Percentiles rank a stretch among this genome's conserved stretches.
Conservation (phyloP, 2,113 vertebrate species). For the Ameiurus melas region DNA sequence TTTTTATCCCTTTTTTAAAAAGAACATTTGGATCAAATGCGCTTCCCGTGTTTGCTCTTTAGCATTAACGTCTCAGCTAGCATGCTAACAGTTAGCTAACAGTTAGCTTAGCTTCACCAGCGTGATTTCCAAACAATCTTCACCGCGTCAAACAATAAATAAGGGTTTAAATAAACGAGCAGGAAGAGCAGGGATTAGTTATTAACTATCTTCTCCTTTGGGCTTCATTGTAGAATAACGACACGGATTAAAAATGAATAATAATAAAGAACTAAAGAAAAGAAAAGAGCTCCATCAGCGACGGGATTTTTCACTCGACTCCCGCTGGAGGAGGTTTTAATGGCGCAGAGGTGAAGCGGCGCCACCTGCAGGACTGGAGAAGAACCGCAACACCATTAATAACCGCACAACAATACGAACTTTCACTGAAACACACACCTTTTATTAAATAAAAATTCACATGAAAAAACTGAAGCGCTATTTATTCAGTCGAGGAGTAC, state of each 20-base stretch:
- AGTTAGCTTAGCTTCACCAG: neutral
- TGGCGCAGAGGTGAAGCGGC: neutral
- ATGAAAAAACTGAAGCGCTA: too few relatives aligned
- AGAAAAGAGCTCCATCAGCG: neutral
- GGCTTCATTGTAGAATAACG: neutral
- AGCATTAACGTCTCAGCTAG: too few relatives aligned
- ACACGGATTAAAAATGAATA: too few relatives aligned
- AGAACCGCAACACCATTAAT: neutral
- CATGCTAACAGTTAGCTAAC: too few relatives aligned
- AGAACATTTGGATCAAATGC: too few relatives aligned
- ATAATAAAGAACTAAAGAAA: neutral
- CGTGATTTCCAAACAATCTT: neutral
- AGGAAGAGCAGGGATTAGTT: neutral
- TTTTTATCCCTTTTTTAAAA: too few relatives aligned
- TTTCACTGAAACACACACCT: neutral
- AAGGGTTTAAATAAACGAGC: neutral
- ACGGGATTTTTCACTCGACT: neutral
- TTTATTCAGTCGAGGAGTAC: too few relatives aligned
- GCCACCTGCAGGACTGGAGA: neutral
- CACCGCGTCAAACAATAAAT: neutral
- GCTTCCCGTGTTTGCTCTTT: neutral
- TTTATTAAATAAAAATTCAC: neutral
- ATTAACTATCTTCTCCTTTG: constrained; percentile 28
- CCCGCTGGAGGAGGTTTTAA: too few relatives aligned
- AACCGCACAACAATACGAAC: neutral